Conservation (phyloP, 2,797 vertebrate genomes). For the Pangasius djambal region DNA sequence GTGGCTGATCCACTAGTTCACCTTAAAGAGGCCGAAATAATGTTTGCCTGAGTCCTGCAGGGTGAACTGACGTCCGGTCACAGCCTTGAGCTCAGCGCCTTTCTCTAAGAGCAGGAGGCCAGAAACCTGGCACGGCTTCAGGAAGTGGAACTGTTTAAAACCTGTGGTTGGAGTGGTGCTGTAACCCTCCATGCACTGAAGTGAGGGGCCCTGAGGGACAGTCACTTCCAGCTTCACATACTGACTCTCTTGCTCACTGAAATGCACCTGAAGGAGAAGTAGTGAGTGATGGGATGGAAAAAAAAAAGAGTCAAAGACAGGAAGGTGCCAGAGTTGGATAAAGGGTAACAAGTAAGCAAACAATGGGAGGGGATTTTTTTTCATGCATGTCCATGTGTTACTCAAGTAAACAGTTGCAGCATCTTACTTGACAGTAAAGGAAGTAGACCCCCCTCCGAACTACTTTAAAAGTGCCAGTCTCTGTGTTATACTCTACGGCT, state of each 20-base stretch:
- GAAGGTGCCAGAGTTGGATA: conserved; percentile 24
- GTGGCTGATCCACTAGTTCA: conserved; percentile 72
- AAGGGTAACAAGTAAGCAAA: conserved; percentile 1
- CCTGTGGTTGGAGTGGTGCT: conserved; percentile 82
- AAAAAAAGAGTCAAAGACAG: background rate
- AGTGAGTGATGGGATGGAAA: conserved; percentile 14
- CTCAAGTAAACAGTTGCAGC: background rate
- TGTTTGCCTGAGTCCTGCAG: conserved; percentile 77
- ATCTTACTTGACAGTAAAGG: conserved; percentile 89
- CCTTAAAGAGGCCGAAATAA: conserved; percentile 91
- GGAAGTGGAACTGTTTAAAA: conserved; percentile 80
- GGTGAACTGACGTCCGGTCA: conserved; percentile 71
- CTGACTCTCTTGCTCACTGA: conserved; percentile 86
- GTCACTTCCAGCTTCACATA: conserved; percentile 90
- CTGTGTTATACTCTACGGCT: conserved; percentile 82
- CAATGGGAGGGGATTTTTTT: background rate
- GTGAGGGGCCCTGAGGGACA: conserved; percentile 69
- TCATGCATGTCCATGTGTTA: background rate
- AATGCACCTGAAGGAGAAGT: conserved; percentile 79
- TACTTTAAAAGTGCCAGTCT: conserved; percentile 83
- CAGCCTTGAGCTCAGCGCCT: conserved; percentile 77
- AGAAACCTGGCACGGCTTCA: conserved; percentile 88
- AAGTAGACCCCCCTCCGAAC: conserved; percentile 85
- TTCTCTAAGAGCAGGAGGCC: conserved; percentile 83
- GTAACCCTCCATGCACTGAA: conserved; percentile 89